Conservation (phyloP, 1,140 invertebrate genomes). For the Sycophaga agraensis region DNA sequence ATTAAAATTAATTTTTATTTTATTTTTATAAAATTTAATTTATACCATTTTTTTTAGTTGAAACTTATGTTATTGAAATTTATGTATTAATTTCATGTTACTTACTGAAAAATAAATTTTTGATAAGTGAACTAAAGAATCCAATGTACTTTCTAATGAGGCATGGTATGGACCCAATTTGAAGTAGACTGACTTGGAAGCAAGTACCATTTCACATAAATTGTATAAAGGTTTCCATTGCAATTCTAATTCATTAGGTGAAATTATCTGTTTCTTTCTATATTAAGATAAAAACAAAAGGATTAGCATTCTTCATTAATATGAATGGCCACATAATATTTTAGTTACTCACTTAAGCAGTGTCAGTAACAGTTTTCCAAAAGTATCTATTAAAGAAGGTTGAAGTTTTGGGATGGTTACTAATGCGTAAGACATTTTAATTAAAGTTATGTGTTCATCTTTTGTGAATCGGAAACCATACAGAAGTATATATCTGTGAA, state of each 20-base stretch:
- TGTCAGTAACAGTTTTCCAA: slow-evolving; percentile 59
- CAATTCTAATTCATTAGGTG: slow-evolving; percentile 76
- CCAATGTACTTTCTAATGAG: slow-evolving; percentile 44
- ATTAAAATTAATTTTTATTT: too few relatives aligned
- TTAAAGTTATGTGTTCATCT: slow-evolving; percentile 82
- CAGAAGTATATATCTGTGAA: slow-evolving; percentile 74
- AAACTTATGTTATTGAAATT: too few relatives aligned
- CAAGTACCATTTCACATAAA: slow-evolving; percentile 58
- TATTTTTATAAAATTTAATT: too few relatives aligned
- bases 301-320: neutral
- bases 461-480: slow-evolving; percentile 88
- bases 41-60: too few relatives aligned
- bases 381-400: slow-evolving; percentile 69
- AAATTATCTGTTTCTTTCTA: slow-evolving; percentile 76
- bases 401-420: slow-evolving; percentile 76
- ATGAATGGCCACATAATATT: too few relatives aligned
- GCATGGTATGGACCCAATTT: slow-evolving; percentile 68
- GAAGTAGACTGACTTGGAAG: slow-evolving; percentile 49
- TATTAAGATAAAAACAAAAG: neutral
- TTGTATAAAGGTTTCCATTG: slow-evolving; percentile 86
- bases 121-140: slow-evolving; percentile 36
- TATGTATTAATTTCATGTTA: neutral
- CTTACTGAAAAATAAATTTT: slow-evolving; percentile 54
- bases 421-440: slow-evolving; percentile 80
- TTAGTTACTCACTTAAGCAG: slow-evolving; percentile 60